Conservation (phyloP, 2,888 invertebrate genomes). For the Sesia bembeciformis region DNA sequence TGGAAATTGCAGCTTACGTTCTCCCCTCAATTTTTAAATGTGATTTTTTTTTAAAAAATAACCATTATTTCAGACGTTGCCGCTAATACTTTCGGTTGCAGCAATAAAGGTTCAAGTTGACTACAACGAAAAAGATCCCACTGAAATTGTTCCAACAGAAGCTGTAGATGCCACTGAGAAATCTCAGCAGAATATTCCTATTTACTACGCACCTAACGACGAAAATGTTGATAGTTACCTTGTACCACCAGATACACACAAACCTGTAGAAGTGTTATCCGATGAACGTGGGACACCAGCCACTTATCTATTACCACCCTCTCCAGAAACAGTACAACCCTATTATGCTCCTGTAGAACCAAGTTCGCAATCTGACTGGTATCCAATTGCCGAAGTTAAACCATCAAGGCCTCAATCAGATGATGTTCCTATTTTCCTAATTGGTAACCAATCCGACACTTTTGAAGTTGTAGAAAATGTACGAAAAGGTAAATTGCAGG, state of each 20-base stretch:
- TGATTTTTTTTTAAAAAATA: not conserved
- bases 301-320: conserved; percentile 51
- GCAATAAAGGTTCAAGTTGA: conserved; percentile 52
- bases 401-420: conserved; percentile 13
- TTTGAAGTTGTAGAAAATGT: conserved; percentile 11
- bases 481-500: conserved; percentile 22
- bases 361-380: conserved; percentile 53
- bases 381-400: conserved; percentile 40
- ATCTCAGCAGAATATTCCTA: conserved; percentile 17
- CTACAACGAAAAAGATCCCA: conserved; percentile 20
- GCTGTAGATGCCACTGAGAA: conserved; percentile 9
- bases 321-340: conserved; percentile 27
- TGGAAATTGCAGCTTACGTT: too few relatives aligned
- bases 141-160: conserved; percentile 18
- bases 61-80: conserved; percentile 37
- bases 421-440: conserved; percentile 22
- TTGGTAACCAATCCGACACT: conserved; percentile 13
- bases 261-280: conserved; percentile 26
- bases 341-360: conserved; percentile 37
- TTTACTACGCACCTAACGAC: conserved; percentile 40
- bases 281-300: conserved; percentile 38
- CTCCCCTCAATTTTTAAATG: not conserved
- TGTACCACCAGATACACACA: conserved; percentile 41
- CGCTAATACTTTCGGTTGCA: conserved; percentile 25
- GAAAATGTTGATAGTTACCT: conserved; percentile 41